These are phyloP conservation scores for Epinephelus coioides DNA, from an alignment of 2,797 vertebrate species.

Conservation along the genomic window DNA sequence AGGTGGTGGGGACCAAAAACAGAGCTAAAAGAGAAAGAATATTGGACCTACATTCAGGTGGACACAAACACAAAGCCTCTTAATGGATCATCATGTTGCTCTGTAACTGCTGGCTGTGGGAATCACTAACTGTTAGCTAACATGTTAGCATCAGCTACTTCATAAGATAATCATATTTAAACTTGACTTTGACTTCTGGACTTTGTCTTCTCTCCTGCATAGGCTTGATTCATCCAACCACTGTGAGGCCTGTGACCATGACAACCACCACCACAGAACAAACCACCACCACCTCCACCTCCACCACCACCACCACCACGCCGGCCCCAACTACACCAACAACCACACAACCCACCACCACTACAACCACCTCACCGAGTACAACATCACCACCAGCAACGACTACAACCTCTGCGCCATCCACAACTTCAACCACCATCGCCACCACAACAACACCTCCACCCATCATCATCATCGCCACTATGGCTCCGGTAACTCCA, in stretches of 20 bases:
- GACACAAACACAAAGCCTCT: no score
- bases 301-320: conserved; percentile 22
- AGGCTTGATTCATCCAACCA: conserved; percentile 83
- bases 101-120: no score
- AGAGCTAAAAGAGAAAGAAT: no score
- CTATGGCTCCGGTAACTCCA: conserved; percentile 5
- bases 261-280: conserved; percentile 30
- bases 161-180: no score
- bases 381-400: conserved; percentile 1
- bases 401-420: background rate
- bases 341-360: conserved; percentile 32
- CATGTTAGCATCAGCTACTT: no score
- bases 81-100: no score
- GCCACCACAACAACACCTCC: conserved; percentile 49
- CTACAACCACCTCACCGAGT: background rate
- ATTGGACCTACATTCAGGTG: no score
- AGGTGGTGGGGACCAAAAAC: no score
- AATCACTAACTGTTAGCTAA: no score
- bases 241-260: conserved; percentile 56
- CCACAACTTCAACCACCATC: conserved; percentile 1
- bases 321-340: conserved; percentile 10
- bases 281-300: conserved; percentile 39
- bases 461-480: conserved; percentile 41
- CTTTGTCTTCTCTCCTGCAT: background rate
- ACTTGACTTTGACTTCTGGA: no score